Conservation (phyloP, 2,797 vertebrate genomes). For the Notoglanidium macrostoma region DNA sequence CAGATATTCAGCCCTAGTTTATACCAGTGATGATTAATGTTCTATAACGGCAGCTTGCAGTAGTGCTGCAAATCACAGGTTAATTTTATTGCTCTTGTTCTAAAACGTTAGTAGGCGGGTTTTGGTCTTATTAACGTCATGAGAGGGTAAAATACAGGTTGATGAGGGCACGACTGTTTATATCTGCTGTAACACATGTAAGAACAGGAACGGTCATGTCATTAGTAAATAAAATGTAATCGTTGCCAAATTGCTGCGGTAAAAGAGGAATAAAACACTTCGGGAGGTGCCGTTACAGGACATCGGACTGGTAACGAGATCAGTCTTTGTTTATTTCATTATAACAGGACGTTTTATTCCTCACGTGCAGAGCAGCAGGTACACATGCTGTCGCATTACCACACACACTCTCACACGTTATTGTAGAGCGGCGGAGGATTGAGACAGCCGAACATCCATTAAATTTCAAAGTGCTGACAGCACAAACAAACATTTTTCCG, state of each 20-base stretch:
- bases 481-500: constrained; percentile 59
- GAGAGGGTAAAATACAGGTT: neutral
- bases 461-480: constrained; percentile 69
- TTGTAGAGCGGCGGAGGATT: constrained; percentile 34
- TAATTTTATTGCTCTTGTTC: neutral
- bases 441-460: constrained; percentile 60
- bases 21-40: neutral
- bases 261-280: neutral
- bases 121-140: neutral
- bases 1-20: neutral
- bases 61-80: neutral
- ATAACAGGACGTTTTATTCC: neutral
- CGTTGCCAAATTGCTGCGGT: neutral
- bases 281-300: neutral
- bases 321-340: neutral
- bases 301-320: neutral
- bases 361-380: neutral
- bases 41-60: neutral
- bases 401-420: constrained; percentile 19
- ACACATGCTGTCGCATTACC: neutral
- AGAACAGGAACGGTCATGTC: neutral
- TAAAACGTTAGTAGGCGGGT: neutral
- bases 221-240: neutral
- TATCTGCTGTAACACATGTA: neutral
- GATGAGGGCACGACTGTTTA: neutral